Percentiles rank a stretch among this genome's conserved stretches.
Conservation (phyloP, 1,140 invertebrate genomes). For the Drosophila watanabei region DNA sequence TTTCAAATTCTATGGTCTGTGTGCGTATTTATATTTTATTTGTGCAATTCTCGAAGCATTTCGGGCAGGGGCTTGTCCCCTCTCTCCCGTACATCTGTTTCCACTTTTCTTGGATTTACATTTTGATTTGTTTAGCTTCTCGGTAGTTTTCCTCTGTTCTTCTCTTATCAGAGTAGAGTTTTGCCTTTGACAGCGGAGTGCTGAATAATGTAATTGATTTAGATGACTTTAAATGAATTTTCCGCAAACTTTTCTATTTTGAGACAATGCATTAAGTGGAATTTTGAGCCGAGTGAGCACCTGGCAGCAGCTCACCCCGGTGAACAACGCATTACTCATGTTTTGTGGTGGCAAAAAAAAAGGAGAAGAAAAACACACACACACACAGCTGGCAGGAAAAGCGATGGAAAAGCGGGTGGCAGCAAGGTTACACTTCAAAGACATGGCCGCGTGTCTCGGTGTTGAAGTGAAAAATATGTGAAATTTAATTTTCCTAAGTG, state of each 20-base stretch:
- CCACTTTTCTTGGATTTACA: slow-evolving; percentile 36
- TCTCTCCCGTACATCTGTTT: neutral
- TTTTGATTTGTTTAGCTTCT: slow-evolving; percentile 53
- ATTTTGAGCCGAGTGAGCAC: slow-evolving; percentile 46
- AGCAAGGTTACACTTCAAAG: slow-evolving; percentile 66
- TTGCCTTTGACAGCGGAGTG: slow-evolving; percentile 34
- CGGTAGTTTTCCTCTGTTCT: slow-evolving; percentile 13
- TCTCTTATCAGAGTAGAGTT: slow-evolving; percentile 2
- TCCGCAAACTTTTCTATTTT: slow-evolving; percentile 28
- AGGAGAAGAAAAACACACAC: slow-evolving; percentile 23
- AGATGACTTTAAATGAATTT: slow-evolving; percentile 57
- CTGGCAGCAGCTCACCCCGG: slow-evolving; percentile 45
- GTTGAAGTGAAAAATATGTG: slow-evolving; percentile 84
- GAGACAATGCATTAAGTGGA: slow-evolving; percentile 70
- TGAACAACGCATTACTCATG: slow-evolving; percentile 76
- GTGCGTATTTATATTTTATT: slow-evolving; percentile 62
- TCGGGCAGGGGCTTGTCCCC: neutral
- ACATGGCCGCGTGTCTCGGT: slow-evolving; percentile 58
- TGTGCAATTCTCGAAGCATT: slow-evolving; percentile 51
- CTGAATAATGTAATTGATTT: slow-evolving; percentile 66
- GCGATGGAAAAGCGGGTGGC: slow-evolving; percentile 15
- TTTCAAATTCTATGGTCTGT: slow-evolving; percentile 55
- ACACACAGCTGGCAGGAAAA: slow-evolving; percentile 41
- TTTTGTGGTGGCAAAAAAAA: slow-evolving; percentile 60
- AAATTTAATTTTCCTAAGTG: slow-evolving; percentile 84